Percentiles rank a stretch among this genome's conserved stretches.
Evolutionary conservation across 1,140 invertebrate species (phyloP).

Genomic region (Macrotrachela quadricornifera): DNA sequence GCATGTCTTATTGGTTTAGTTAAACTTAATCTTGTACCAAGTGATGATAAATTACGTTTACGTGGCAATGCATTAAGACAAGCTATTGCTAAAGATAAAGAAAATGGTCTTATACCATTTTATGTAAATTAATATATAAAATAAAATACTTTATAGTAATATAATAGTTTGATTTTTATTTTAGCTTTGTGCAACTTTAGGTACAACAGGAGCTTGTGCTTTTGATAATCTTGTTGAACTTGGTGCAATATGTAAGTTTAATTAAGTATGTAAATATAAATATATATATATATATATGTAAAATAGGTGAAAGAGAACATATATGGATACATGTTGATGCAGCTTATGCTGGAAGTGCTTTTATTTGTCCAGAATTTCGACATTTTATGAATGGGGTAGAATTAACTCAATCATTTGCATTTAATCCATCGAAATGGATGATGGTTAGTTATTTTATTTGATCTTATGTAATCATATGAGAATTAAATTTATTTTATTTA

Average conservation of each 20-base stretch:
- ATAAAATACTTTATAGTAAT: not conserved
- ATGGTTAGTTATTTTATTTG: not conserved
- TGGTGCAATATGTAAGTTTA: conserved; percentile 1
- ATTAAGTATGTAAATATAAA: too few species aligned
- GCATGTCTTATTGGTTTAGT: conserved; percentile 71
- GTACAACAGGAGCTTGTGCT: conserved; percentile 77
- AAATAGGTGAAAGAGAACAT: conserved; percentile 37
- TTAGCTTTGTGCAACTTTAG: conserved; percentile 68
- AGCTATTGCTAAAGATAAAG: conserved; percentile 56
- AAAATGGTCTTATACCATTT: conserved; percentile 72
- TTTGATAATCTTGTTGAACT: conserved; percentile 75
- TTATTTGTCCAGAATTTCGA: conserved; percentile 76
- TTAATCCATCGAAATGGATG: conserved; percentile 90
- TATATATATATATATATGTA: too few species aligned
- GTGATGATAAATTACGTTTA: conserved; percentile 57
- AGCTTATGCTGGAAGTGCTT: conserved; percentile 73
- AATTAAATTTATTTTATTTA: conserved; percentile 50
- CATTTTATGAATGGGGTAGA: conserved; percentile 51
- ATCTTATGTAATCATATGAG: too few species aligned
- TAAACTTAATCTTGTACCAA: conserved; percentile 58
- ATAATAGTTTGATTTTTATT: not conserved
- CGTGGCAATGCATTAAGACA: conserved; percentile 52
- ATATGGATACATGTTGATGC: conserved; percentile 83
- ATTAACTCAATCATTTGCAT: conserved; percentile 66
- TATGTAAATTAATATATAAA: conserved; percentile 73